Percentiles rank a stretch among this genome's conserved stretches.
Evolutionary conservation across 1,140 invertebrate species (phyloP).

Genomic region (Drosophila carrolli): DNA sequence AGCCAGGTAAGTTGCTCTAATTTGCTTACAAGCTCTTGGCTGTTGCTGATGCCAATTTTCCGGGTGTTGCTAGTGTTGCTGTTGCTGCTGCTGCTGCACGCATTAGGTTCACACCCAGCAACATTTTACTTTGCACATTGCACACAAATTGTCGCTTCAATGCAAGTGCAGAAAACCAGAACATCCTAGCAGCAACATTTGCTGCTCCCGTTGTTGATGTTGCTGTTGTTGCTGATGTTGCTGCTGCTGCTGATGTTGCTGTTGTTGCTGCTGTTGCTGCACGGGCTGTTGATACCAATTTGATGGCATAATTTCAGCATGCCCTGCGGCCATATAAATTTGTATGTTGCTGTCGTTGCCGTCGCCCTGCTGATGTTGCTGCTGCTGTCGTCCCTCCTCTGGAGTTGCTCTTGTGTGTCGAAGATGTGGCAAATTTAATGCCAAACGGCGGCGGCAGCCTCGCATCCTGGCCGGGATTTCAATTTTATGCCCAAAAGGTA

Average conservation of each 20-base stretch:
- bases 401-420: slow-evolving; percentile 37
- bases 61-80: slow-evolving; percentile 12
- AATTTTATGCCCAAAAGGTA: slow-evolving; percentile 83
- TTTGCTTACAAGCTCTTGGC: slow-evolving; percentile 70
- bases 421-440: slow-evolving; percentile 81
- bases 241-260: background rate
- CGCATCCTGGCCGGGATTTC: slow-evolving; percentile 77
- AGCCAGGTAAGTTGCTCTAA: slow-evolving; percentile 62
- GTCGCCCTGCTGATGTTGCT: slow-evolving; percentile 50
- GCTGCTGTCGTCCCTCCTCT: slow-evolving; percentile 8
- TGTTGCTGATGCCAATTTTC: slow-evolving; percentile 16
- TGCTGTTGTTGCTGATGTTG: slow-evolving; percentile 1
- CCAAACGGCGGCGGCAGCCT: slow-evolving; percentile 62
- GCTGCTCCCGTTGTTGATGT: slow-evolving; percentile 7
- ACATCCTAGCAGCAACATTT: slow-evolving; percentile 32
- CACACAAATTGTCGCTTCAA: slow-evolving; percentile 75
- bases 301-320: slow-evolving; percentile 84
- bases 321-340: slow-evolving; percentile 81
- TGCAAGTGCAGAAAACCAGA: slow-evolving; percentile 40
- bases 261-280: slow-evolving; percentile 21
- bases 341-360: slow-evolving; percentile 79
- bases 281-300: slow-evolving; percentile 79
- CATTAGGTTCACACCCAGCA: slow-evolving; percentile 80
- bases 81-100: slow-evolving; percentile 36
- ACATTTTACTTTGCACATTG: slow-evolving; percentile 78